Evolutionary conservation across 2,888 invertebrate species (phyloP), one percentile per base, ranked within the genome.

Genomic region (Cryptocephalus primarius): DNA sequence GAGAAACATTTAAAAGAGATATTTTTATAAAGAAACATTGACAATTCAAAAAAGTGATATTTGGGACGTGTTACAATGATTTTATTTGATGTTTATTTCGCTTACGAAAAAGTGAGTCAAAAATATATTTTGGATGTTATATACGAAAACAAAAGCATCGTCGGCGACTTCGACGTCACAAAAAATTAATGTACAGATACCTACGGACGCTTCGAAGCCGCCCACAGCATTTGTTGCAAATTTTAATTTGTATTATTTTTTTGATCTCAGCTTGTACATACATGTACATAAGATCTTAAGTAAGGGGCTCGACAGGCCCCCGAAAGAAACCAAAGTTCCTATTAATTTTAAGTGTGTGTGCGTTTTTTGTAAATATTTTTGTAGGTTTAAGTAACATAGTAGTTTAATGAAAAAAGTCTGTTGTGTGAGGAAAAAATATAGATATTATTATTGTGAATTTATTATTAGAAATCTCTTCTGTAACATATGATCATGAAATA

Each of bases 241-340:
- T 40, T 34, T 41, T 12, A 32, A 39, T 40, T 31, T 6, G 33
- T 43, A 44, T 41, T 40, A 40, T 40, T 50, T 43, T 33, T 43
- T 47, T 46, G 34, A 39, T 39, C 42, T 51, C 47, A 53, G 51
- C 48, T 51, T 49, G 48, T 48, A 44, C 40, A 44, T 39, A 44
- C 48, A 48, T 51, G 39, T 46, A 43, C 43, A 46, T 51, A 41
- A 43, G 51, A 56, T 48, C 45, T 43, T 56, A 52, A 61, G 60
- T 61, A 64, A 54, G 58, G 52, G 62, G 56, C 50, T 62, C 54
- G 61, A 61, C 61, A 67, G 69, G 68, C 72, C 72, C 68, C 71
- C 65, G 72, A 74, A 74, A 72, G 75, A 75, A 76, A 76, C 75
- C 75, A 76, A 76, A 76, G 76, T 76, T 76, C 76, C 76, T 76